Conservation (phyloP, 2,888 invertebrate species). For the Apamea anceps region DNA sequence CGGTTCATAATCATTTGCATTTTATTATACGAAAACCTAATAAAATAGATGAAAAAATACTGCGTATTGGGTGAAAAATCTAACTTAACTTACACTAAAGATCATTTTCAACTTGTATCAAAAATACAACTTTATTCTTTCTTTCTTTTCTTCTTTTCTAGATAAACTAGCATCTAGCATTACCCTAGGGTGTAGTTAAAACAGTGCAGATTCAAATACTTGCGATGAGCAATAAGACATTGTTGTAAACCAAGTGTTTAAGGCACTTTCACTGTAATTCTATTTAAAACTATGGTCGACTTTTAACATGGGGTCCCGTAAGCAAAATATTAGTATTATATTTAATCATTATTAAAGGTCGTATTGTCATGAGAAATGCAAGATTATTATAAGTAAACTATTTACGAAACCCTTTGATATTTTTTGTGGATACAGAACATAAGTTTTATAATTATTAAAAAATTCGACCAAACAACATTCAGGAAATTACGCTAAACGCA, state of each 20-base stretch:
- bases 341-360: conserved; percentile 15
- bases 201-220: conserved; percentile 58
- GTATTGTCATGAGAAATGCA: conserved; percentile 39
- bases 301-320: conserved; percentile 19
- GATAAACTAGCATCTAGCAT: conserved; percentile 45
- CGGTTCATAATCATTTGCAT: conserved; percentile 5
- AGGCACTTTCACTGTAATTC: conserved; percentile 58
- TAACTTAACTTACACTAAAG: conserved; percentile 46
- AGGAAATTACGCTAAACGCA: conserved; percentile 30
- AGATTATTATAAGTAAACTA: conserved; percentile 7
- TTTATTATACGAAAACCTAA: conserved; percentile 12
- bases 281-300: conserved; percentile 49
- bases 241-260: conserved; percentile 51
- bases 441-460: neutral
- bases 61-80: conserved; percentile 24
- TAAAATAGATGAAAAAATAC: conserved; percentile 37
- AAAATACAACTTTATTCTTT: conserved; percentile 42
- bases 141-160: conserved; percentile 13
- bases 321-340: conserved; percentile 7
- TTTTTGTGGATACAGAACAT: conserved; percentile 5
- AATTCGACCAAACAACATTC: conserved; percentile 18
- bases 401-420: conserved; percentile 28
- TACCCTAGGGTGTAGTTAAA: conserved; percentile 56
- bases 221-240: conserved; percentile 49
- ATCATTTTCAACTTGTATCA: conserved; percentile 60